A percentile compares a stretch with the other conserved stretches of the same genome.
Conservation (phyloP, 2,797 vertebrate genomes). For the Scolopax rusticola region DNA sequence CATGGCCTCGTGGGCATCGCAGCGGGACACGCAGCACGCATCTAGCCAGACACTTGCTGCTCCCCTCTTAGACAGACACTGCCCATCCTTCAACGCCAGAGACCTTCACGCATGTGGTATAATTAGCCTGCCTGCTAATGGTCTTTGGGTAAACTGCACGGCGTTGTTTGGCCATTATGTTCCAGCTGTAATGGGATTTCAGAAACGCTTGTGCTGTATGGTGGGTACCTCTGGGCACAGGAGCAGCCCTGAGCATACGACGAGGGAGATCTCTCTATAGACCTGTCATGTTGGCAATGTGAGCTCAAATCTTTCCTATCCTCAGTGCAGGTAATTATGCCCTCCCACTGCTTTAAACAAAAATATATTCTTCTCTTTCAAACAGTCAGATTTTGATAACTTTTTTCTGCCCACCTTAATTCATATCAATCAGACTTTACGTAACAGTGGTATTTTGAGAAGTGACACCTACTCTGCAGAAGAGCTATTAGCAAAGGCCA, state of each 20-base stretch:
- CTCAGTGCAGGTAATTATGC: constrained; percentile 56
- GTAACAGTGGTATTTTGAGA: constrained; percentile 70
- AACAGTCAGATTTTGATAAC: constrained; percentile 71
- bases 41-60: rapidly evolving
- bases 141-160: not conserved
- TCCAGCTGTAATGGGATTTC: not conserved
- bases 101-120: rapidly evolving
- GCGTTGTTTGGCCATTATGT: rapidly evolving
- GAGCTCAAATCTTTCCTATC: constrained; percentile 35
- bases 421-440: constrained; percentile 80
- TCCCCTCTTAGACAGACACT: not conserved
- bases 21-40: too few relatives aligned
- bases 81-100: rapidly evolving
- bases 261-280: not conserved
- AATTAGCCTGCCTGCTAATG: rapidly evolving
- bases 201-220: rapidly evolving
- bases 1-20: rapidly evolving
- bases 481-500: constrained; percentile 66
- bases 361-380: constrained; percentile 70
- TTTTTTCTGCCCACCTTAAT: constrained; percentile 76
- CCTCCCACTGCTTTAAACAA: constrained; percentile 72
- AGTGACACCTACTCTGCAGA: constrained; percentile 71
- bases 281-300: not conserved
- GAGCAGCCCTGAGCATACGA: not conserved
- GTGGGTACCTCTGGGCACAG: not conserved